A percentile compares a stretch with the other conserved stretches of the same genome.
Conservation (phyloP, 1,140 invertebrate genomes). For the Argopecten irradians region DNA sequence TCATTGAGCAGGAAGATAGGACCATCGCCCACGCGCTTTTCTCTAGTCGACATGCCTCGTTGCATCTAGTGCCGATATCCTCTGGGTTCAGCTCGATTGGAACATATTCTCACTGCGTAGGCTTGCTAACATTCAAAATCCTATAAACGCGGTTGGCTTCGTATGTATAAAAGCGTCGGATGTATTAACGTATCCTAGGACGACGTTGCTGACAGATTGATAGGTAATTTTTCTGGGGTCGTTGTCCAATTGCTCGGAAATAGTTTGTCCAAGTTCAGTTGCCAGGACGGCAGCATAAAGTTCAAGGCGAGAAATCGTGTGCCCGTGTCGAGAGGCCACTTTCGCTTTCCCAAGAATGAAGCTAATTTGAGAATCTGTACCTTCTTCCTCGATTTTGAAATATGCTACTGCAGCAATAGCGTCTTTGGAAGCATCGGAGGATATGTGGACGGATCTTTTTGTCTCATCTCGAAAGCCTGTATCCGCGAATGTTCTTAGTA, state of each 20-base stretch:
- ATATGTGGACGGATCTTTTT: too few relatives aligned
- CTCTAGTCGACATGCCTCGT: not conserved
- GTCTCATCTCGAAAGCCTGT: too few relatives aligned
- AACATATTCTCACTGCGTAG: slow-evolving; percentile 31
- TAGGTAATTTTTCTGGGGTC: not conserved
- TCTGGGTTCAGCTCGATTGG: not conserved
- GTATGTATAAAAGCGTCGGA: slow-evolving; percentile 27
- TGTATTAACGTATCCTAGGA: not conserved
- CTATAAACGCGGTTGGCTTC: slow-evolving; percentile 39
- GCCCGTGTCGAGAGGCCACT: not conserved
- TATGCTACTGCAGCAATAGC: not conserved
- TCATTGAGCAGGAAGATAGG: not conserved
- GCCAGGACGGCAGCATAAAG: not conserved
- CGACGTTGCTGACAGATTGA: not conserved
- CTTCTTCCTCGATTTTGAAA: not conserved
- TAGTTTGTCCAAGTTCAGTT: not conserved
- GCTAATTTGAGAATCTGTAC: not conserved
- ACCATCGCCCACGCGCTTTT: not conserved
- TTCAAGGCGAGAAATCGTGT: not conserved
- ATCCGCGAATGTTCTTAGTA: too few relatives aligned
- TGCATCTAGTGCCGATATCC: slow-evolving; percentile 25
- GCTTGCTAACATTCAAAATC: not conserved
- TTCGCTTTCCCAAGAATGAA: not conserved
- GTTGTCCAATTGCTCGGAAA: not conserved
- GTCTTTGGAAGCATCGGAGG: too few relatives aligned